Evolutionary conservation across 2,888 invertebrate genomes (phyloP), one percentile per base, ranked within the genome.

Genomic region (Drosophila phalerata): DNA sequence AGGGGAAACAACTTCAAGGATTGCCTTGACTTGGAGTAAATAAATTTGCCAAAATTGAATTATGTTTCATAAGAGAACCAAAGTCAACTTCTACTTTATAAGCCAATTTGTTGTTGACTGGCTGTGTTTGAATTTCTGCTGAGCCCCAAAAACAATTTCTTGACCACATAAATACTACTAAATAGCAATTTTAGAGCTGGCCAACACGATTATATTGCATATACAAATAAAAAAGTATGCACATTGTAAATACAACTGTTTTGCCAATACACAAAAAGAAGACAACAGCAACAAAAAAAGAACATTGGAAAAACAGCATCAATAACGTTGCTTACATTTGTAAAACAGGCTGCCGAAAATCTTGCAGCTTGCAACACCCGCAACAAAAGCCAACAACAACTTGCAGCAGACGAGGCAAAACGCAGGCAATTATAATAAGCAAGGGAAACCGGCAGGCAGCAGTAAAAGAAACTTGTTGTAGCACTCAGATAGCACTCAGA

Each of bases 381-480:
- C 75, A 74, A 71, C 67, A 77, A 79, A 70, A 70, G 66, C 55
- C 71, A 67, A 64, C 51, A 67, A 64, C 51, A 75, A 60, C 61
- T 60, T 40, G 55, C 61, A 64, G 48, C 53, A 73, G 57, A 40
- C 53, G 64, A 58, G 69, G 66, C 77, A 77, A 80, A 89, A 73
- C 71, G 73, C 68, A 69, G 88, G 85, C 89, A 85, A 85, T 85
- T 85, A 85, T 89, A 85, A 87, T 79, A 87, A 81, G 81, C 77
- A 77, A 63, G 61, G 65, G 55, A 64, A 68, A 64, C 69, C 62
- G 69, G 64, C 72, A 72, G 61, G 57, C 69, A 57, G 72, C 83
- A 69, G 73, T 69, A 66, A 73, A 68, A 73, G 67, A 68, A 72
- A 83, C 82, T 85, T 72, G 79, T 69, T 65, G 73, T 72, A 76